phyloP scores from a whole-genome alignment of 1,140 invertebrate species.

The Bombus turneri region DNA sequence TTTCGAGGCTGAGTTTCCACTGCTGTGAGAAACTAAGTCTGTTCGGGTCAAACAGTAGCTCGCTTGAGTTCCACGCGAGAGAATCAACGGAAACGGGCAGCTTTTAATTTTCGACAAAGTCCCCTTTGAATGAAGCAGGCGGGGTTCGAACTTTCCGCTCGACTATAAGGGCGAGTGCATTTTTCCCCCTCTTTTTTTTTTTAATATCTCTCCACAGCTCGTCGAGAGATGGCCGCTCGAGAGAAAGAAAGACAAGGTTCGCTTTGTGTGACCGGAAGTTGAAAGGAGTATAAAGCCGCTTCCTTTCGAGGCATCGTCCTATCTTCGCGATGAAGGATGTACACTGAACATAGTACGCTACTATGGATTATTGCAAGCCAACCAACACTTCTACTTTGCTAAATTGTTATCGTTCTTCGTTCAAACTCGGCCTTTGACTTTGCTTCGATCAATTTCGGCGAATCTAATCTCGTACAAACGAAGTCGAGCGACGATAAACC shows the following conservation, averaged over 20 bases:
- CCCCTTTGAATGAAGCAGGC: background rate
- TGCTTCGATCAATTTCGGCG: background rate
- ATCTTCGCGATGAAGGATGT: conserved; percentile 45
- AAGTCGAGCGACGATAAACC: background rate
- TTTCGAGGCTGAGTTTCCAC: no score
- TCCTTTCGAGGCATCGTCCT: conserved; percentile 37
- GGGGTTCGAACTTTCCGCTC: conserved; percentile 6
- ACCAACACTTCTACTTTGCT: background rate
- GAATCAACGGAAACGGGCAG: background rate
- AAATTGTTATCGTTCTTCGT: conserved; percentile 1
- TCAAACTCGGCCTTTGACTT: background rate
- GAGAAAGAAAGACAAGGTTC: conserved; percentile 55
- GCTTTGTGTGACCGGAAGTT: conserved; percentile 64
- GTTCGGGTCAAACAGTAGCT: background rate
- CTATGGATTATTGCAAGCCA: background rate
- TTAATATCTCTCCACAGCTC: background rate
- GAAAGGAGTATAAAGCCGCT: conserved; percentile 29
- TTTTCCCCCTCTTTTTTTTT: background rate
- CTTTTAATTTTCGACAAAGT: conserved; percentile 40
- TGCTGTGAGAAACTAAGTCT: background rate
- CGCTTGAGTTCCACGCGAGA: background rate
- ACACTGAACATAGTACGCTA: background rate
- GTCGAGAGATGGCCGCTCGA: background rate
- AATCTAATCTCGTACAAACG: background rate
- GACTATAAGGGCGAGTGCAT: conserved; percentile 9